Percentiles rank a stretch among this genome's conserved stretches.
Conservation (phyloP, 2,797 vertebrate species). For the Melanogrammus aeglefinus region DNA sequence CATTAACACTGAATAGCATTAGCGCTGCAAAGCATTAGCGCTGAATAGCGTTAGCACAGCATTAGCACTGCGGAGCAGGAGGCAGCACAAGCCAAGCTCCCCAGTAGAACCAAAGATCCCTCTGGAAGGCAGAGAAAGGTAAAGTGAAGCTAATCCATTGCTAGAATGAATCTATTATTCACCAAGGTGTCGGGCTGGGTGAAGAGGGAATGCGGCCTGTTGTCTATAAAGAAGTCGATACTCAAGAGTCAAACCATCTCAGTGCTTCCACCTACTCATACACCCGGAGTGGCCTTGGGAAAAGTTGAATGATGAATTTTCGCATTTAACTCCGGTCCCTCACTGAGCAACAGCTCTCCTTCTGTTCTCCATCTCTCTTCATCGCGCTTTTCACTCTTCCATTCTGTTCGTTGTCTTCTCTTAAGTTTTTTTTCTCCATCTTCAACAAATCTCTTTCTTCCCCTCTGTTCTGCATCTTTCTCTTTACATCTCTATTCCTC, state of each 20-base stretch:
- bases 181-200: conserved; percentile 41
- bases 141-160: not conserved
- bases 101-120: conserved; percentile 48
- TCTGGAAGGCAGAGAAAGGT: conserved; percentile 17
- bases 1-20: too few relatives aligned
- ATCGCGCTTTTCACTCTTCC: too few relatives aligned
- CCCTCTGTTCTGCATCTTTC: too few relatives aligned
- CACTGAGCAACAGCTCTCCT: not conserved
- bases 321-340: not conserved
- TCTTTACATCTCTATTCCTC: too few relatives aligned
- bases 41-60: not conserved
- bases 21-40: conserved; percentile 24
- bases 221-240: conserved; percentile 33
- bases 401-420: too few relatives aligned
- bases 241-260: conserved; percentile 41
- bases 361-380: not conserved
- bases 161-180: conserved; percentile 53
- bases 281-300: conserved; percentile 33
- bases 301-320: conserved; percentile 10
- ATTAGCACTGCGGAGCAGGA: conserved; percentile 17
- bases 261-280: conserved; percentile 16
- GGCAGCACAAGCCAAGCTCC: conserved; percentile 52
- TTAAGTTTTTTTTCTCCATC: too few relatives aligned
- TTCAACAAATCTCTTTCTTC: too few relatives aligned
- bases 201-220: conserved; percentile 38